phyloP scores from a whole-genome alignment of 2,888 invertebrate species.

The Nowickia ferox region DNA sequence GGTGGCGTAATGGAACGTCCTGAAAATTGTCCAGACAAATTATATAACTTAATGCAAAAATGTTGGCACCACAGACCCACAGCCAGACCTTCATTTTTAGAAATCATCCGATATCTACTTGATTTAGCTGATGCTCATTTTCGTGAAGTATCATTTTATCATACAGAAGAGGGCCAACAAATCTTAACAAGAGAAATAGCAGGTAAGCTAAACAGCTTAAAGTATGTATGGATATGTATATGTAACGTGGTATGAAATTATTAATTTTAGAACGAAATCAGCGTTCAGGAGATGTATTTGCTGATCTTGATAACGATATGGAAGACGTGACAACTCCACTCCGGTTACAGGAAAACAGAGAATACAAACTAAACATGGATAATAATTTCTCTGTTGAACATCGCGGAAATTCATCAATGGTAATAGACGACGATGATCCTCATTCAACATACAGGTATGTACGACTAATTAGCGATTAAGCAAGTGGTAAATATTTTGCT shows the following conservation, averaged over 20 bases:
- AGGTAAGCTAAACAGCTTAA: conserved; percentile 60
- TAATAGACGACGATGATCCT: conserved; percentile 79
- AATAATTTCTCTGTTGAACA: conserved; percentile 80
- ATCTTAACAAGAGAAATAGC: conserved; percentile 76
- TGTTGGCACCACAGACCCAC: conserved; percentile 95
- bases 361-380: conserved; percentile 80
- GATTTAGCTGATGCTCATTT: conserved; percentile 86
- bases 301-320: conserved; percentile 77
- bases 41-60: conserved; percentile 94
- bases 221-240: background rate
- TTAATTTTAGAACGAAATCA: conserved; percentile 69
- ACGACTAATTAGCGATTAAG: conserved; percentile 11
- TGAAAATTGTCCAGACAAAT: conserved; percentile 95
- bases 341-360: conserved; percentile 80
- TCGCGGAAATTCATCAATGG: conserved; percentile 79
- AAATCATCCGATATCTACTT: conserved; percentile 89
- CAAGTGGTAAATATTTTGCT: background rate
- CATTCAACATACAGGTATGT: conserved; percentile 82
- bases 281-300: conserved; percentile 73
- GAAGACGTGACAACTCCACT: conserved; percentile 83
- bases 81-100: conserved; percentile 92
- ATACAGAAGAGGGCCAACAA: conserved; percentile 84
- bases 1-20: conserved; percentile 97
- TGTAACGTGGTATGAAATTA: background rate
- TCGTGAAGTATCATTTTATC: conserved; percentile 86